Conservation (phyloP, 1,140 invertebrate species). For the Physella acuta region DNA sequence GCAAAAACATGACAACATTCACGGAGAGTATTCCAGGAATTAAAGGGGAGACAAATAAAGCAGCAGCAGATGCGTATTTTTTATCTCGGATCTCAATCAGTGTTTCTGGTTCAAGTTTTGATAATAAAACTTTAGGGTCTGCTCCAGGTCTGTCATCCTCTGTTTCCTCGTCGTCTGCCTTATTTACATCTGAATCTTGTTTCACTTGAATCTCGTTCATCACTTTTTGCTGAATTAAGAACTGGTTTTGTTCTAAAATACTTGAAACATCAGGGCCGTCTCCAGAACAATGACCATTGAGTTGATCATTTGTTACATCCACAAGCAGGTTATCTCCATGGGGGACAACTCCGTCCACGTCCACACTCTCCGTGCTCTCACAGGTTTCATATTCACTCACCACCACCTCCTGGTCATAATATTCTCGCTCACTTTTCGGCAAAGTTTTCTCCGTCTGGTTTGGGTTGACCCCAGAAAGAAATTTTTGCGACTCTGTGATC, state of each 20-base stretch:
- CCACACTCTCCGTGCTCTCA: background rate
- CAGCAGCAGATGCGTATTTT: too few relatives aligned
- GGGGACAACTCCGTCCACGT: background rate
- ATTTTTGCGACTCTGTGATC: conserved; percentile 66
- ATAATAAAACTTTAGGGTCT: background rate
- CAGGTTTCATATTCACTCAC: background rate
- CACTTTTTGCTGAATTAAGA: too few relatives aligned
- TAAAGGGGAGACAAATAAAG: background rate
- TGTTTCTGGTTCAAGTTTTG: background rate
- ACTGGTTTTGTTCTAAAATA: too few relatives aligned
- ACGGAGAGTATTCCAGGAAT: conserved; percentile 23
- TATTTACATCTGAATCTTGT: background rate
- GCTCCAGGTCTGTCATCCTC: background rate
- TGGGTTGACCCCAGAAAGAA: background rate
- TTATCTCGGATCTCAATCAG: background rate
- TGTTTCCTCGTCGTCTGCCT: background rate
- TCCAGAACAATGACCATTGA: background rate
- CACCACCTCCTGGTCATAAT: conserved; percentile 6
- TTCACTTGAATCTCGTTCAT: too few relatives aligned
- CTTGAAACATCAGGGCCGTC: background rate
- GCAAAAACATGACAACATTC: conserved; percentile 21
- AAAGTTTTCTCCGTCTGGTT: background rate
- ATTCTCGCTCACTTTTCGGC: background rate
- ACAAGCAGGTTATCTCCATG: background rate
- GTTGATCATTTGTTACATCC: background rate